phyloP scores from a whole-genome alignment of 2,113 vertebrate genomes.

The Lontra canadensis region DNA sequence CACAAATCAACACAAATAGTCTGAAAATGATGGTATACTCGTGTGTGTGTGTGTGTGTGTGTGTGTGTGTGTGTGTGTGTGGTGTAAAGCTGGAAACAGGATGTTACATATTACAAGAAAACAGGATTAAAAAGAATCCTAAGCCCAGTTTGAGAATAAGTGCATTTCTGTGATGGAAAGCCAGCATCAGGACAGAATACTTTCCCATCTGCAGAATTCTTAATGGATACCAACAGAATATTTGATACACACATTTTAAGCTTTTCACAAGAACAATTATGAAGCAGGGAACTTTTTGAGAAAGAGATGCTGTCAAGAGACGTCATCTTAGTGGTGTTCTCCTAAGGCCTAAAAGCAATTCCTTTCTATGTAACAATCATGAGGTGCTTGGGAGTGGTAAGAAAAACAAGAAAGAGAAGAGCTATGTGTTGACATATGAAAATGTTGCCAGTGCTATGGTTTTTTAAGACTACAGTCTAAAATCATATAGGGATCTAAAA shows the following conservation, averaged over 20 bases:
- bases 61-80: no score
- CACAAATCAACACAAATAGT: background rate
- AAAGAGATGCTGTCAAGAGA: background rate
- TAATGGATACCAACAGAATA: background rate
- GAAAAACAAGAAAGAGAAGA: background rate
- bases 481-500: background rate
- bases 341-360: background rate
- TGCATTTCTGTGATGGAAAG: background rate
- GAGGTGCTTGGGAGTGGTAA: background rate
- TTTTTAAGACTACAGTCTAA: background rate
- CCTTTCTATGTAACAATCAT: background rate
- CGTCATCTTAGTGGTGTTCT: background rate
- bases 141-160: background rate
- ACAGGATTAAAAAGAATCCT: background rate
- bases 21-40: background rate
- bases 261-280: background rate
- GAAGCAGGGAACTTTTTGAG: background rate
- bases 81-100: background rate
- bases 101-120: background rate
- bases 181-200: background rate
- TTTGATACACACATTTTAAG: no score
- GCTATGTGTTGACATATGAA: rapidly evolving
- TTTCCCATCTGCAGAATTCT: background rate
- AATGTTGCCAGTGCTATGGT: background rate
- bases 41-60: no score